Percentiles rank a stretch among this genome's conserved stretches.
phyloP scores from a whole-genome alignment of 2,888 invertebrate species.

The Drosophila paramelanica region DNA sequence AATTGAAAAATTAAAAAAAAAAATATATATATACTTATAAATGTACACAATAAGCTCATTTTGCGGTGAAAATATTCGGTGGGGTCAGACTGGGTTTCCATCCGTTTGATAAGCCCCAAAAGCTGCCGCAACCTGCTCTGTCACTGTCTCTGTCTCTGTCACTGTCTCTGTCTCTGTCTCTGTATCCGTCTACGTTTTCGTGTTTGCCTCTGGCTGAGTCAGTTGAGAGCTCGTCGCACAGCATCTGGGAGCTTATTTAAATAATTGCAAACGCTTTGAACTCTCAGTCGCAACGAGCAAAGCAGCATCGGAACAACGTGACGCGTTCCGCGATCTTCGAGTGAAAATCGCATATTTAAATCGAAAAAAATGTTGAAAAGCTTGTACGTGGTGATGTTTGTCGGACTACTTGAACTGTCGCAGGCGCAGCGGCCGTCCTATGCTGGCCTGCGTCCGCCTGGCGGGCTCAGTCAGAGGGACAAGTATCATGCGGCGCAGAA shows the following conservation, averaged over 20 bases:
- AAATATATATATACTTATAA: no score
- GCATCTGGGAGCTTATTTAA: slow-evolving; percentile 66
- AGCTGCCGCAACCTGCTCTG: slow-evolving; percentile 2
- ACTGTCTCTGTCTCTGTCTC: slow-evolving; percentile 1
- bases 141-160: slow-evolving; percentile 3
- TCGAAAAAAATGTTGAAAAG: slow-evolving; percentile 37
- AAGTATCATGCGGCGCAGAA: slow-evolving; percentile 82
- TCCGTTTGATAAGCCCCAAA: slow-evolving; percentile 28
- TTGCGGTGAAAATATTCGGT: neutral
- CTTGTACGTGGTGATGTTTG: slow-evolving; percentile 31
- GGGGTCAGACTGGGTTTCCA: slow-evolving; percentile 12
- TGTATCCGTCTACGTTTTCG: neutral
- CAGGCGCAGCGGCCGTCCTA: slow-evolving; percentile 88
- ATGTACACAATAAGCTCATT: neutral
- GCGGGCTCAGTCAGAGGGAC: slow-evolving; percentile 87
- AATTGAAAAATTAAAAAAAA: slow-evolving; percentile 8
- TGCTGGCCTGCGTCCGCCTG: slow-evolving; percentile 87
- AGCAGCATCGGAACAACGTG: slow-evolving; percentile 26
- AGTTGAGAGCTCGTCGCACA: slow-evolving; percentile 21
- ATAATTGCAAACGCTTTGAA: slow-evolving; percentile 44
- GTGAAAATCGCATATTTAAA: slow-evolving; percentile 47
- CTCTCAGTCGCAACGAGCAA: slow-evolving; percentile 46
- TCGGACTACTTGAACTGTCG: slow-evolving; percentile 34
- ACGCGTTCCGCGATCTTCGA: slow-evolving; percentile 9
- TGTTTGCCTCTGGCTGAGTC: slow-evolving; percentile 22